phyloP scores from a whole-genome alignment of 2,888 invertebrate genomes.

The Ptilodon capucinus region DNA sequence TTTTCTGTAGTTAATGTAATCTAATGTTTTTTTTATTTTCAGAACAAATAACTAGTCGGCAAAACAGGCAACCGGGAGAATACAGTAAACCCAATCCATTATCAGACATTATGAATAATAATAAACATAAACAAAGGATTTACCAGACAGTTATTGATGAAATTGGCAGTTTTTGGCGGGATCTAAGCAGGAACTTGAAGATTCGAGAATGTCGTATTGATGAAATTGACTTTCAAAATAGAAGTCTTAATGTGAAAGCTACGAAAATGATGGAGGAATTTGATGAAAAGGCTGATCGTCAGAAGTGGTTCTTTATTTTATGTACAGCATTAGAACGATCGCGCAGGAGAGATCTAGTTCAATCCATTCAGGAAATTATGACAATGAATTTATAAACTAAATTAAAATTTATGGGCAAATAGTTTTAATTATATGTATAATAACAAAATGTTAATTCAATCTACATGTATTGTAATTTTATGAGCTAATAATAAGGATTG shows the following conservation, averaged over 20 bases:
- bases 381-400: constrained; percentile 61
- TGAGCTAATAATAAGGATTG: too few relatives aligned
- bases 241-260: constrained; percentile 47
- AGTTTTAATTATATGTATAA: too few relatives aligned
- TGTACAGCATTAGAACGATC: constrained; percentile 65
- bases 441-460: too few relatives aligned
- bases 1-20: too few relatives aligned
- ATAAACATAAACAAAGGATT: constrained; percentile 54
- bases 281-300: constrained; percentile 51
- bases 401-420: too few relatives aligned
- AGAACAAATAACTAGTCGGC: background rate
- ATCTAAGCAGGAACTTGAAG: constrained; percentile 62
- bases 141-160: constrained; percentile 54
- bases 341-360: constrained; percentile 62
- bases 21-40: background rate
- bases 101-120: constrained; percentile 37
- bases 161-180: constrained; percentile 66
- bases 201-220: constrained; percentile 64
- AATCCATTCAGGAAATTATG: constrained; percentile 58
- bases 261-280: constrained; percentile 50
- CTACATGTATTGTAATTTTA: too few relatives aligned
- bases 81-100: constrained; percentile 26
- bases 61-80: background rate
- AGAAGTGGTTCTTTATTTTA: constrained; percentile 64
- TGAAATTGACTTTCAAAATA: constrained; percentile 53